Base-by-base conservation (phyloP, 2,797 vertebrate genomes). In the Malurus splendens region DNA sequence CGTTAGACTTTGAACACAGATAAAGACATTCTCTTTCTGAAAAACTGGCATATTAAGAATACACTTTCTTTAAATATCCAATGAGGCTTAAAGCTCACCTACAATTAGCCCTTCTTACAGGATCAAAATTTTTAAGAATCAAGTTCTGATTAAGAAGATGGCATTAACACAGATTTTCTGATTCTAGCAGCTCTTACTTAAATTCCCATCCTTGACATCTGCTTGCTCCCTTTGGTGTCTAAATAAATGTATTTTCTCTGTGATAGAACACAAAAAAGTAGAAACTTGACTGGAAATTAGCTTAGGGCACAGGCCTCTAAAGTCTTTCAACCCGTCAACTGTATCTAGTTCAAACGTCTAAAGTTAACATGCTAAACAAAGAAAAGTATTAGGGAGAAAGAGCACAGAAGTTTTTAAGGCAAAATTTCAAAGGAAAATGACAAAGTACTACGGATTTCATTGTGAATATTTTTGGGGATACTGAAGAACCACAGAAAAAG, bases 341-440 rank as follows among this genome's bases (percentile, higher is more conserved):
- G 65, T 27, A 70, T 84, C 66, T 62, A 83, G 77, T 86, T 93
- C 90, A 92, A 92, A 91, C 1, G 24, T 56, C 60, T 60, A 39
- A 92, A 88, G 88, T 84, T 91, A 88, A 91, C 86, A 86, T 11
- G 42, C 78, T 91, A 92, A 92, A 90, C 83, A 90, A 93, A 87
- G 70, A 86, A 59, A 73, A 73, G 32, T 80, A 90, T 90, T 84
- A 88, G 41, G 56, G 42, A 84, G 52, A 88, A 90, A 86, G 32
- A 92, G 32, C 32, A 86, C 33, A 54, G 42, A 81, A 91, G 57
- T 68, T 88, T 90, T 91, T 57, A 78, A 86, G 44, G 60, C 47
- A 81, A 78, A 86, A 89, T 65, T 56, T 90, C 78, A 86, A 94
- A 94, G 74, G 24, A 76, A 86, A 88, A 66, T 0, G 8, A 82